These are phyloP conservation scores for Mythimna pallens DNA, from an alignment of 2,888 invertebrate genomes.

Conservation along the genomic window DNA sequence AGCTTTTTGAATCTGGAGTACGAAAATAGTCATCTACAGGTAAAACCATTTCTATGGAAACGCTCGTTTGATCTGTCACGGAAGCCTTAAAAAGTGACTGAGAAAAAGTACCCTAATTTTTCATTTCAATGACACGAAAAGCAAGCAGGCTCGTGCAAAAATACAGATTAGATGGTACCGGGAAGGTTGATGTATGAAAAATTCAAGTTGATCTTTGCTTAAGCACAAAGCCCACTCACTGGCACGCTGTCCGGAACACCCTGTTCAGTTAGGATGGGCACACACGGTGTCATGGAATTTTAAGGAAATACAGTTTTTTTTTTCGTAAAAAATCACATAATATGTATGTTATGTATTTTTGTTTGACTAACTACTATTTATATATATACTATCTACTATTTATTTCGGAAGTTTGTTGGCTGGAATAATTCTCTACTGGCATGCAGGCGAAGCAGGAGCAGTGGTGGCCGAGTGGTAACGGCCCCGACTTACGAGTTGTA, in stretches of 20 bases:
- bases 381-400: too few species aligned
- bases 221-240: constrained; percentile 60
- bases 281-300: constrained; percentile 18
- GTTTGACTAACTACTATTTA: too few species aligned
- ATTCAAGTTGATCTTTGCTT: constrained; percentile 63
- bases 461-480: too few species aligned
- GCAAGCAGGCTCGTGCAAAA: constrained; percentile 32
- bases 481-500: too few species aligned
- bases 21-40: background rate
- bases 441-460: too few species aligned
- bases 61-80: background rate
- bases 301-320: background rate
- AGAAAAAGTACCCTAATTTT: background rate
- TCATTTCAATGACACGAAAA: constrained; percentile 22
- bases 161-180: constrained; percentile 42
- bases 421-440: too few species aligned
- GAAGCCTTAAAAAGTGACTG: background rate
- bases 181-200: constrained; percentile 60
- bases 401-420: too few species aligned
- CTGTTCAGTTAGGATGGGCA: constrained; percentile 27
- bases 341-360: too few species aligned
- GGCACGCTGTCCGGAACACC: constrained; percentile 21
- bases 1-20: constrained; percentile 9
- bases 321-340: background rate
- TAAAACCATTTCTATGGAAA: background rate